These are phyloP conservation scores for Euura lappo DNA, from an alignment of 1,140 invertebrate genomes.

Conservation along the genomic window DNA sequence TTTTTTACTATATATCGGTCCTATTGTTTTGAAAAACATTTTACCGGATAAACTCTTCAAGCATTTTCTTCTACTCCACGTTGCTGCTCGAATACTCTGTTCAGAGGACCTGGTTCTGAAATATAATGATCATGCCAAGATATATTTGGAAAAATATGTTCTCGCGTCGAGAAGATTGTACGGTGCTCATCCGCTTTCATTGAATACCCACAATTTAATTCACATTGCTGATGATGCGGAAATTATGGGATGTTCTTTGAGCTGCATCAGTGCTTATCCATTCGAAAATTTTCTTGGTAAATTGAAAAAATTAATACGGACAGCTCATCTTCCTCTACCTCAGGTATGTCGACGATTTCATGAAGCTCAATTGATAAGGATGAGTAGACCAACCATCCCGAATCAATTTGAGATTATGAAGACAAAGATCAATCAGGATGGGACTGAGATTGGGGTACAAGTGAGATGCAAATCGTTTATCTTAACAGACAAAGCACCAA, in stretches of 20 bases:
- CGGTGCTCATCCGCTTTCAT: background rate
- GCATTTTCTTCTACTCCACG: slow-evolving; percentile 19
- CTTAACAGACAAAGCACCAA: background rate
- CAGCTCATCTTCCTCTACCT: background rate
- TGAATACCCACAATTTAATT: background rate
- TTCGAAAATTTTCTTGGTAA: background rate
- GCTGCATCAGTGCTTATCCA: slow-evolving; percentile 1
- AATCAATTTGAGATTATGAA: background rate
- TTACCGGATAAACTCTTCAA: slow-evolving; percentile 12
- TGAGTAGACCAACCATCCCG: background rate
- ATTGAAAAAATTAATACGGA: background rate
- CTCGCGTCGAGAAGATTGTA: background rate
- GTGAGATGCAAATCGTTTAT: background rate
- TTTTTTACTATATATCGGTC: slow-evolving; percentile 8
- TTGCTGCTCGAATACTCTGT: background rate
- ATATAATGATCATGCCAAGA: slow-evolving; percentile 10
- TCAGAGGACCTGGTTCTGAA: background rate
- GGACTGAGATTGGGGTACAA: background rate
- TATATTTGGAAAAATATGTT: background rate
- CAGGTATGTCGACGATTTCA: slow-evolving; percentile 9
- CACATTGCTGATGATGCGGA: background rate
- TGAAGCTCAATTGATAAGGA: background rate
- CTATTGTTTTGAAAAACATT: slow-evolving; percentile 10
- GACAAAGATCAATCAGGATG: background rate
- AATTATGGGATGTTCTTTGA: slow-evolving; percentile 7